Evolutionary conservation across 2,888 invertebrate genomes (phyloP).

Genomic region (Gryllus longicercus): DNA sequence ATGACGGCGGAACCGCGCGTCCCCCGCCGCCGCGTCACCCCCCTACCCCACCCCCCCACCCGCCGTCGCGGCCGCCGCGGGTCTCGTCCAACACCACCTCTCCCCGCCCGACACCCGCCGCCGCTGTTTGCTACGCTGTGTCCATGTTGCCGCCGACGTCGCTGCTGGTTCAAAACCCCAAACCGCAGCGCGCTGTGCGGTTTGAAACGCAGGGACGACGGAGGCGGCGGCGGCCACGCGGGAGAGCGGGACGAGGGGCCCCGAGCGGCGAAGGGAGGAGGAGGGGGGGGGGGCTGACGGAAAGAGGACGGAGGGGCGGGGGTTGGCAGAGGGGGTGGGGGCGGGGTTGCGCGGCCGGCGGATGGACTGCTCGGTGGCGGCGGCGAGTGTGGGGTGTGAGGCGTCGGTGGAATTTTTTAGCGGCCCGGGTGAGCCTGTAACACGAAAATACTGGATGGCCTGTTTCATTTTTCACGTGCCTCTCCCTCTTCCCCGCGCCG

Average conservation of each 20-base stretch:
- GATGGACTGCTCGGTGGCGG: too few species aligned
- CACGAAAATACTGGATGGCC: constrained; percentile 42
- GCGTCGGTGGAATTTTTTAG: constrained; percentile 8
- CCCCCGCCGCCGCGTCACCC: too few species aligned
- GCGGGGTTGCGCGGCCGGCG: too few species aligned
- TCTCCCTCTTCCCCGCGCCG: background rate
- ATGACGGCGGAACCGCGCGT: too few species aligned
- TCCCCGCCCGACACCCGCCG: background rate
- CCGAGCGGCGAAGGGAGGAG: background rate
- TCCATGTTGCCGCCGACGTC: background rate
- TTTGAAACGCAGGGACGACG: background rate
- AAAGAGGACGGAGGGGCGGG: too few species aligned
- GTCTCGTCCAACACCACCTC: background rate
- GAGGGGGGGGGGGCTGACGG: background rate
- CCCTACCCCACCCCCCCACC: too few species aligned
- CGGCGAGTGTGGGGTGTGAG: background rate
- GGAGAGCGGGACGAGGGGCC: background rate
- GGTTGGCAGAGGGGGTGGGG: too few species aligned
- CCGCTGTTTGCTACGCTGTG: background rate
- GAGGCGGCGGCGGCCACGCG: background rate
- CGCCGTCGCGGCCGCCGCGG: too few species aligned
- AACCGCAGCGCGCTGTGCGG: background rate
- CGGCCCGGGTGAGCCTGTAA: constrained; percentile 43
- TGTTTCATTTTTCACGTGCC: constrained; percentile 32
- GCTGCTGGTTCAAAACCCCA: too few species aligned